phyloP scores from a whole-genome alignment of 2,797 vertebrate species.

The Leuciscus waleckii region DNA sequence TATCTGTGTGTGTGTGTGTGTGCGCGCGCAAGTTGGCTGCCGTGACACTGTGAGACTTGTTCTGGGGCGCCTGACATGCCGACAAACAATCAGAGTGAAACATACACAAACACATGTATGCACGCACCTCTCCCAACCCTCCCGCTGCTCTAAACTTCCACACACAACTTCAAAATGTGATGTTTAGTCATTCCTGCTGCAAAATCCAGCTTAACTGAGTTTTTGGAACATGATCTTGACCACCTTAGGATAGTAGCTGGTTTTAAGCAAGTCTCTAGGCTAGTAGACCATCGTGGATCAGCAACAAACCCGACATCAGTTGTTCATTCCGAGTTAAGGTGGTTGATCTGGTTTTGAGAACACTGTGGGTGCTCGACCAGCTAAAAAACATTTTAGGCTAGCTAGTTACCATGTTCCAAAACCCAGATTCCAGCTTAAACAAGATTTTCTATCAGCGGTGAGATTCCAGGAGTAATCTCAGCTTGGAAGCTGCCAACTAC shows the following conservation, averaged over 20 bases:
- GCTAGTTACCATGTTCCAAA: neutral
- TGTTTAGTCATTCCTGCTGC: neutral
- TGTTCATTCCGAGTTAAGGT: neutral
- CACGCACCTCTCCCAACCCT: constrained; percentile 34
- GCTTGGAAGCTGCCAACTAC: constrained; percentile 47
- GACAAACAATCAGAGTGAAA: constrained; percentile 47
- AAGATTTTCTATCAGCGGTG: neutral
- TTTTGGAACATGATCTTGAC: neutral
- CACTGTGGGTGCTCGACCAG: neutral
- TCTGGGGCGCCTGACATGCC: constrained; percentile 66
- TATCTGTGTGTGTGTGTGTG: constrained; percentile 55
- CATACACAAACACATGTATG: constrained; percentile 49
- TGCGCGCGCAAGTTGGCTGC: constrained; percentile 60
- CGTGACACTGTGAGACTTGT: constrained; percentile 72
- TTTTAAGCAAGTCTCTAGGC: neutral
- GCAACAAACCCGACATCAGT: neutral
- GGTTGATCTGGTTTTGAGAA: neutral
- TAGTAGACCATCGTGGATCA: neutral
- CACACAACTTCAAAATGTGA: neutral
- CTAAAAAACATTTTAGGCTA: neutral
- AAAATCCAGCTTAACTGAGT: neutral
- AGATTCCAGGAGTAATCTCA: constrained; percentile 61
- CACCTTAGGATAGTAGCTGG: neutral
- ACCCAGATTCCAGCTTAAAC: neutral
- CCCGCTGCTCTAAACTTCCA: constrained; percentile 8